Evolutionary conservation across 2,113 vertebrate species (phyloP).

Genomic region (Semicossyphus pulcher): DNA sequence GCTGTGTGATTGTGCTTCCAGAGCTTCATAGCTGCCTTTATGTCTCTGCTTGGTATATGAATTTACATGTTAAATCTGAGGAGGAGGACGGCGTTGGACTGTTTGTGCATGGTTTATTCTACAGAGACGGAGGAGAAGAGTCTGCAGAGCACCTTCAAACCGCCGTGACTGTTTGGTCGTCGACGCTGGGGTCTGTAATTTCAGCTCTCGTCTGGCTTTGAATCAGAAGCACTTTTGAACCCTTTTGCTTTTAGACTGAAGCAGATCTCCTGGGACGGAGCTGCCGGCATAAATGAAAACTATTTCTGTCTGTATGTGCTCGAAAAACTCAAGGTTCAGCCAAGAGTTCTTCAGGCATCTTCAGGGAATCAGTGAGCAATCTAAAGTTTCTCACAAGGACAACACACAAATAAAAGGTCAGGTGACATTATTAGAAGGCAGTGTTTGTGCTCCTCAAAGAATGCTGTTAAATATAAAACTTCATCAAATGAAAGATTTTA

Average conservation of each 20-base stretch:
- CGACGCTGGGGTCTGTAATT: not conserved
- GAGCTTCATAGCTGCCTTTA: not conserved
- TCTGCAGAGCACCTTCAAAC: not conserved
- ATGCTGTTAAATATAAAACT: too few species aligned
- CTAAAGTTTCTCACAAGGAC: not conserved
- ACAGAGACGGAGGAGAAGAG: not conserved
- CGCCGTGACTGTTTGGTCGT: not conserved
- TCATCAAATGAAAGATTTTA: too few species aligned
- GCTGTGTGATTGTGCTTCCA: not conserved
- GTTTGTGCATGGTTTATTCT: fast-evolving
- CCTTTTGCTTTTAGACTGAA: not conserved
- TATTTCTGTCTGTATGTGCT: constrained; percentile 2
- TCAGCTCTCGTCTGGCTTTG: not conserved
- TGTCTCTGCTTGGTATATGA: constrained; percentile 4
- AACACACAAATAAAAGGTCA: too few species aligned
- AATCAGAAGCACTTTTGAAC: not conserved
- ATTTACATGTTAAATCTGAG: constrained; percentile 18
- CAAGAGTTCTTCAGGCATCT: not conserved
- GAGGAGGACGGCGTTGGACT: not conserved
- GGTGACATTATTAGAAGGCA: too few species aligned
- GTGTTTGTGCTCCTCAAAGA: too few species aligned
- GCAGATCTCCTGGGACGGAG: not conserved
- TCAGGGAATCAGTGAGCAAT: not conserved
- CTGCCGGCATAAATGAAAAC: not conserved
- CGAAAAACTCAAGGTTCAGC: not conserved